Conservation (phyloP, 2,888 invertebrate species). For the Drosophila affinis region DNA sequence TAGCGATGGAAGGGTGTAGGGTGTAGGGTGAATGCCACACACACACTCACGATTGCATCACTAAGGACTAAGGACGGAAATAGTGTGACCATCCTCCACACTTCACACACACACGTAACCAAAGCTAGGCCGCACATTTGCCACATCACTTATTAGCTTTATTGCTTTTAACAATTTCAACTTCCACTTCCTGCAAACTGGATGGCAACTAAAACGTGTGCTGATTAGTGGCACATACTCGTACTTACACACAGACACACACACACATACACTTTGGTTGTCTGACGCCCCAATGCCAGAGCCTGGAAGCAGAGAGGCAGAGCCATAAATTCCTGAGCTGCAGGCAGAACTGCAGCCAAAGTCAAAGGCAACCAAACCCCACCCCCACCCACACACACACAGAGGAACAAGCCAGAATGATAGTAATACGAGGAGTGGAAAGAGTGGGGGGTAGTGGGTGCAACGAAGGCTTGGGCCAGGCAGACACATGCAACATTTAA, state of each 20-base stretch:
- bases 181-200: conserved; percentile 72
- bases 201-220: conserved; percentile 74
- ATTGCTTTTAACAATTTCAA: conserved; percentile 78
- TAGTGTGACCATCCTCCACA: neutral
- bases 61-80: neutral
- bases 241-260: conserved; percentile 12
- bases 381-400: conserved; percentile 51
- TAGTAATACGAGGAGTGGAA: neutral
- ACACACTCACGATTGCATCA: conserved; percentile 11
- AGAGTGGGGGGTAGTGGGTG: neutral
- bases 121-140: conserved; percentile 68
- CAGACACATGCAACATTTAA: conserved; percentile 77
- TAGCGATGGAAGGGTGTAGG: conserved; percentile 41
- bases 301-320: conserved; percentile 47
- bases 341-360: conserved; percentile 56
- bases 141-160: conserved; percentile 79
- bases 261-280: conserved; percentile 17
- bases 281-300: conserved; percentile 9
- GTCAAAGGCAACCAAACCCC: conserved; percentile 27
- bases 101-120: conserved; percentile 24
- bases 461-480: conserved; percentile 17
- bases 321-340: conserved; percentile 73
- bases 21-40: conserved; percentile 13
- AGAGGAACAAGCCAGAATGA: conserved; percentile 12
- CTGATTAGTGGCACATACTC: conserved; percentile 71